Percentiles rank a stretch among this genome's conserved stretches.
Conservation (phyloP, 2,888 invertebrate genomes). For the Molanna angustata region DNA sequence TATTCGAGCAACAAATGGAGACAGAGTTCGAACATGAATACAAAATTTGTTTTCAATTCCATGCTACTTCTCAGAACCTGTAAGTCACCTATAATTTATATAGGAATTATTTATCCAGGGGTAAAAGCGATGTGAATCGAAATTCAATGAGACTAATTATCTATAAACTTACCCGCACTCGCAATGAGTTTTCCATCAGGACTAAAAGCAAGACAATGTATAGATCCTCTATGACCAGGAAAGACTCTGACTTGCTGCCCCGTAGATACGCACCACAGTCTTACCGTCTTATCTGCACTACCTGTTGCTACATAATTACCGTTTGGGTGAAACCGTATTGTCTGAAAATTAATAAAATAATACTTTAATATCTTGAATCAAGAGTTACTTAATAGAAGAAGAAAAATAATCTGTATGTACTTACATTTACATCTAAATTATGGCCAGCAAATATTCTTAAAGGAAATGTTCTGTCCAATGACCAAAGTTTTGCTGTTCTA, state of each 20-base stretch:
- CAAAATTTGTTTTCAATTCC: no score
- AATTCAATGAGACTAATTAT: no score
- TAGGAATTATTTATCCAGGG: no score
- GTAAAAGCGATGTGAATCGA: no score
- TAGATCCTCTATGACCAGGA: slow-evolving; percentile 70
- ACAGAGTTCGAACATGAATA: no score
- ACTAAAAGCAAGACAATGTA: slow-evolving; percentile 78
- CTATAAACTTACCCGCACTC: slow-evolving; percentile 63
- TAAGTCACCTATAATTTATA: no score
- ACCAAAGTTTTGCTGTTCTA: slow-evolving; percentile 78
- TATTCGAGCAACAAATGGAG: no score
- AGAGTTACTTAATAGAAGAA: not conserved
- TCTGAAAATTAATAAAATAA: slow-evolving; percentile 45
- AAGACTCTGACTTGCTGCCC: slow-evolving; percentile 79
- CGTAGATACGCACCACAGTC: slow-evolving; percentile 84
- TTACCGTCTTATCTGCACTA: slow-evolving; percentile 83
- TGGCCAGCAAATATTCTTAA: slow-evolving; percentile 86
- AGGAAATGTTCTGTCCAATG: slow-evolving; percentile 75
- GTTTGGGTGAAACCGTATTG: slow-evolving; percentile 90
- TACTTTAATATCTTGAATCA: not conserved
- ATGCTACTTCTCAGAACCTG: no score
- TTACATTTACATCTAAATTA: slow-evolving; percentile 81
- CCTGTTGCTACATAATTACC: slow-evolving; percentile 87
- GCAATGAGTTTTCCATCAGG: slow-evolving; percentile 82
- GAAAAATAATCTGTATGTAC: slow-evolving; percentile 33